A percentile compares a stretch with the other conserved stretches of the same genome.
phyloP scores from a whole-genome alignment of 64 coral and sea anemone species.

The Montipora capricornis region DNA sequence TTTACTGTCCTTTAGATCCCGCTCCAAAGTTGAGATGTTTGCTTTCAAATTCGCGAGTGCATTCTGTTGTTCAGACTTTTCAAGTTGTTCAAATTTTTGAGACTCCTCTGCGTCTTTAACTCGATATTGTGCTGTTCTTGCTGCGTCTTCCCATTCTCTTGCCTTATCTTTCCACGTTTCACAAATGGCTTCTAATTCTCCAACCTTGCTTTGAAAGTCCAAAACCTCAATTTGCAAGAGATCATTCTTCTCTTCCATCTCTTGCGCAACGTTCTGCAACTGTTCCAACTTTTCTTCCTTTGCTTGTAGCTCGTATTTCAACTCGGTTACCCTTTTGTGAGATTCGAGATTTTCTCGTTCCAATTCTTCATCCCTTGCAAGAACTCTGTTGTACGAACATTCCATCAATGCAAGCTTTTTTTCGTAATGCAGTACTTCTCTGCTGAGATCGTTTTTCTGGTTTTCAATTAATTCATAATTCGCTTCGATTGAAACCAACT shows the following conservation, averaged over 20 bases:
- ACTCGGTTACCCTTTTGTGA: slow-evolving; percentile 72
- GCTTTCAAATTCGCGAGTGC: slow-evolving; percentile 29
- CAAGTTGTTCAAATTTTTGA: slow-evolving; percentile 41
- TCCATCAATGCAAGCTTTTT: slow-evolving; percentile 70
- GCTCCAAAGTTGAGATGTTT: slow-evolving; percentile 64
- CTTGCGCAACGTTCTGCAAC: slow-evolving; percentile 29
- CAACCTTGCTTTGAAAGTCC: slow-evolving; percentile 64
- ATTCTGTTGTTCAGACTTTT: slow-evolving; percentile 29
- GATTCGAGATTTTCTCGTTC: slow-evolving; percentile 74
- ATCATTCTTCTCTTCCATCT: slow-evolving; percentile 62
- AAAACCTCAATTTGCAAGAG: slow-evolving; percentile 69
- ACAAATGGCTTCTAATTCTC: slow-evolving; percentile 75
- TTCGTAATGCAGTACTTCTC: slow-evolving; percentile 58
- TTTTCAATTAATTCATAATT: slow-evolving; percentile 66
- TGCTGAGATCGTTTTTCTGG: slow-evolving; percentile 63
- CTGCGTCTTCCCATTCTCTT: slow-evolving; percentile 33
- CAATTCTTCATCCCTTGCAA: slow-evolving; percentile 70
- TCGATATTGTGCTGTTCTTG: slow-evolving; percentile 18
- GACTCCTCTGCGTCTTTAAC: slow-evolving; percentile 24
- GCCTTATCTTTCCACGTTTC: slow-evolving; percentile 66
- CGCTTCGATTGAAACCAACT: slow-evolving; percentile 55
- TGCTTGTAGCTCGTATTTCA: slow-evolving; percentile 71
- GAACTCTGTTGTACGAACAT: slow-evolving; percentile 55
- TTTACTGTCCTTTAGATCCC: slow-evolving; percentile 47
- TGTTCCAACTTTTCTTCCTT: slow-evolving; percentile 58